phyloP scores from a whole-genome alignment of 2,797 vertebrate species.

The Cercopithecus neglectus region DNA sequence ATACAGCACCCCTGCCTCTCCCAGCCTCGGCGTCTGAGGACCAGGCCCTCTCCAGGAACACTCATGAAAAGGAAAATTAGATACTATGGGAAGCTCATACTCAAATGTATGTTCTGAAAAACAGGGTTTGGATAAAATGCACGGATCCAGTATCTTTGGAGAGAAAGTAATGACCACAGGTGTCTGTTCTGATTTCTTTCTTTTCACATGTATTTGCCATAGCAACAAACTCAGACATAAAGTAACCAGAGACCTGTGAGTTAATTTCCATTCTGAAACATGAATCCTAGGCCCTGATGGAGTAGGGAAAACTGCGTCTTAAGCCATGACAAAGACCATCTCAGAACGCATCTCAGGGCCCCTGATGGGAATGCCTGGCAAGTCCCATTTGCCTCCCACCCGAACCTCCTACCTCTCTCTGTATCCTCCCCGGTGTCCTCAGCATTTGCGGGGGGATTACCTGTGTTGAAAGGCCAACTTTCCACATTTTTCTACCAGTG shows the following conservation, averaged over 20 bases:
- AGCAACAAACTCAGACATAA: neutral
- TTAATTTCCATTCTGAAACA: rapidly evolving
- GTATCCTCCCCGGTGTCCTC: rapidly evolving
- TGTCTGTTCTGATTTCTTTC: neutral
- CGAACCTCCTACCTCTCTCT: rapidly evolving
- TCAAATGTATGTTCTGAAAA: neutral
- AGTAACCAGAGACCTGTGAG: no score
- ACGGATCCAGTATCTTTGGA: neutral
- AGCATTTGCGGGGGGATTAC: rapidly evolving
- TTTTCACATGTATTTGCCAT: neutral
- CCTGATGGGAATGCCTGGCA: neutral
- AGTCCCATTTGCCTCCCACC: neutral
- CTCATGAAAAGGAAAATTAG: rapidly evolving
- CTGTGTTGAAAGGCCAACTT: neutral
- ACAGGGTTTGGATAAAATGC: neutral
- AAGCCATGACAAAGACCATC: no score
- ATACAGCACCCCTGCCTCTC: neutral
- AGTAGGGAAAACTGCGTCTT: rapidly evolving
- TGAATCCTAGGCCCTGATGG: rapidly evolving
- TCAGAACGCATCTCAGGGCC: neutral
- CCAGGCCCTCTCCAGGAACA: rapidly evolving
- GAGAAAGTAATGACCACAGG: neutral
- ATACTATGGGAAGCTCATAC: neutral
- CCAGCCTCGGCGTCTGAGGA: rapidly evolving
- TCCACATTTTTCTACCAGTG: rapidly evolving